phyloP scores from a whole-genome alignment of 2,888 invertebrate genomes.

The Sylvicola fuscatus region DNA sequence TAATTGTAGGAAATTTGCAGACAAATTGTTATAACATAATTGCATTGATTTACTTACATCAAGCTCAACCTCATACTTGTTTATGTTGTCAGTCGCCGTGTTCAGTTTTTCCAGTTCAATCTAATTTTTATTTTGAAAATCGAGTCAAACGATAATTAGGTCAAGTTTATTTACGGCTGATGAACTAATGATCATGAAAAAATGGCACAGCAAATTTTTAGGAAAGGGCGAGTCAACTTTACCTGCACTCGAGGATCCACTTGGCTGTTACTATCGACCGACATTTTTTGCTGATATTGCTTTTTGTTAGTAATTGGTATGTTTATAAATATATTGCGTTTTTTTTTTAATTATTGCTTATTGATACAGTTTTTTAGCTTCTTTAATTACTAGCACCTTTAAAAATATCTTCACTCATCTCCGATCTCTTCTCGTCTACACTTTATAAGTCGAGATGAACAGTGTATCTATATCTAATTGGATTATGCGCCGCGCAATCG shows the following conservation, averaged over 20 bases:
- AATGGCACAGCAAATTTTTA: not conserved
- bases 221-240: slow-evolving; percentile 10
- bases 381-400: not conserved
- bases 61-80: slow-evolving; percentile 71
- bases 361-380: not conserved
- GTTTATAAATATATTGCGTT: not conserved
- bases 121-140: slow-evolving; percentile 21
- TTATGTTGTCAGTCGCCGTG: slow-evolving; percentile 81
- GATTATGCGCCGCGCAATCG: too few relatives aligned
- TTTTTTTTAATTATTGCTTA: not conserved
- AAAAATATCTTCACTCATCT: too few relatives aligned
- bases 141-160: not conserved
- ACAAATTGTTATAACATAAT: slow-evolving; percentile 4
- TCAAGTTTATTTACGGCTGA: not conserved
- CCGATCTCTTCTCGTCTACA: not conserved
- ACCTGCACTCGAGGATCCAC: slow-evolving; percentile 69
- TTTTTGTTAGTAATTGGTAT: not conserved
- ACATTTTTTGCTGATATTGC: not conserved
- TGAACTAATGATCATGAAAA: not conserved
- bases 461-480: not conserved
- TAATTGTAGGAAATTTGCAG: too few relatives aligned
- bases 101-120: slow-evolving; percentile 77
- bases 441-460: not conserved
- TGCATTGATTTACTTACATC: slow-evolving; percentile 34
- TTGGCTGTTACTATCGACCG: slow-evolving; percentile 35